These are phyloP conservation scores for Eupleurogrammus muticus DNA, from an alignment of 2,797 vertebrate species.

Conservation along the genomic window DNA sequence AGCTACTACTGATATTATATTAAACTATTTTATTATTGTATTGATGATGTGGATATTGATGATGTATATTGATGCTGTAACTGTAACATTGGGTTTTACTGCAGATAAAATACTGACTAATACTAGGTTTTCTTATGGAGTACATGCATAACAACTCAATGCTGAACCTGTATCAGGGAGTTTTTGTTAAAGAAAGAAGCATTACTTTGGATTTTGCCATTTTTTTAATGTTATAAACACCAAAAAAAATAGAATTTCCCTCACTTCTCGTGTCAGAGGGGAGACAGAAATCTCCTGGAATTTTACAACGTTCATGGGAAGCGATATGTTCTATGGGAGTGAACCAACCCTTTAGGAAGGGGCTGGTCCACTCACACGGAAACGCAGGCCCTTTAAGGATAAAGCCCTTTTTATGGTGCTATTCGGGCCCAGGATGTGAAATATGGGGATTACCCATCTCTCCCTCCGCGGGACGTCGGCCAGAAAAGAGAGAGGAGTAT, in stretches of 20 bases:
- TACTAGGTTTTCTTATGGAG: too few relatives aligned
- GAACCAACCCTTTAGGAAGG: conserved; percentile 9
- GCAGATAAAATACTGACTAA: too few relatives aligned
- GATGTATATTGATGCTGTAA: too few relatives aligned
- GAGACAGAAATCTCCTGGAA: background rate
- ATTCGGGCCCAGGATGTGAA: conserved; percentile 32
- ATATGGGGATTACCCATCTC: conserved; percentile 53
- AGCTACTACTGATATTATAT: too few relatives aligned
- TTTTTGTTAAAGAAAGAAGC: background rate
- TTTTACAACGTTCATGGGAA: background rate
- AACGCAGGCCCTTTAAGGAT: conserved; percentile 19
- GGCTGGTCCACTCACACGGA: background rate
- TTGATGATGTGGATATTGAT: too few relatives aligned
- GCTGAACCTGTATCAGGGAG: too few relatives aligned
- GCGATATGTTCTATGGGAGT: conserved; percentile 9
- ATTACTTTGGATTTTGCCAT: background rate
- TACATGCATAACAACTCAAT: too few relatives aligned
- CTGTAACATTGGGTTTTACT: too few relatives aligned
- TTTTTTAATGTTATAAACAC: background rate
- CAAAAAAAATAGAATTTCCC: too few relatives aligned
- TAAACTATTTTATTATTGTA: too few relatives aligned
- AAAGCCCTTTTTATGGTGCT: conserved; percentile 17
- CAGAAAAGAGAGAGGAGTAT: conserved; percentile 43
- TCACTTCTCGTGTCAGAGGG: too few relatives aligned
- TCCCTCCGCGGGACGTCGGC: conserved; percentile 52